These are phyloP conservation scores for Pollimyrus isidori DNA, from an alignment of 2,113 vertebrate genomes.

Conservation along the genomic window DNA sequence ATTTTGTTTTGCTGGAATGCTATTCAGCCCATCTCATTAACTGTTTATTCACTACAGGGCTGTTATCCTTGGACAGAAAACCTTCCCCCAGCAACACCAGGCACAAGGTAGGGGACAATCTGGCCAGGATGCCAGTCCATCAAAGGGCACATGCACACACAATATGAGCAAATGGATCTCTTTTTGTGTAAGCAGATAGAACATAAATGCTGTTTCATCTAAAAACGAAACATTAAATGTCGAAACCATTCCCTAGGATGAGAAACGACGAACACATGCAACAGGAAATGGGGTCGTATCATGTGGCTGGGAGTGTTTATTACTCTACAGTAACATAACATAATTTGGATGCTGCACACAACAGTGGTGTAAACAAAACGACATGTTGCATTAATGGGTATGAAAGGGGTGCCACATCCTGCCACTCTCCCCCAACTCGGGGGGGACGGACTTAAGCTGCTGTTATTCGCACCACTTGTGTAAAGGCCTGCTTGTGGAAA, in stretches of 20 bases:
- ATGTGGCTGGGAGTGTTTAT: background rate
- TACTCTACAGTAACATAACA: background rate
- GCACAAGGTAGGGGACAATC: background rate
- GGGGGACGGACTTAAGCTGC: background rate
- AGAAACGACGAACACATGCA: background rate
- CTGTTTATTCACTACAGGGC: background rate
- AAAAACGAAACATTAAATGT: background rate
- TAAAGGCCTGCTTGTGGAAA: background rate
- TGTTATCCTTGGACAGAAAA: background rate
- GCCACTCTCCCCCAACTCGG: background rate
- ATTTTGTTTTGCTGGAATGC: background rate
- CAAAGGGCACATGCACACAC: background rate
- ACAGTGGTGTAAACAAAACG: background rate
- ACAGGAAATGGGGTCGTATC: background rate
- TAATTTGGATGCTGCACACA: background rate
- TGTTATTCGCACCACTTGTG: background rate
- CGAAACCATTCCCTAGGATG: background rate
- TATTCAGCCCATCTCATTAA: background rate
- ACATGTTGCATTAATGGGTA: background rate
- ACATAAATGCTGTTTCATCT: background rate
- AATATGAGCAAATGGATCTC: background rate
- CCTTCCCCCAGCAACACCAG: background rate
- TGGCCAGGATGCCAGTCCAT: background rate
- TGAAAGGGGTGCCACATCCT: background rate
- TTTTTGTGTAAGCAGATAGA: background rate